Base-by-base conservation (phyloP, 2,113 vertebrate genomes). In the Grantiella picta region DNA sequence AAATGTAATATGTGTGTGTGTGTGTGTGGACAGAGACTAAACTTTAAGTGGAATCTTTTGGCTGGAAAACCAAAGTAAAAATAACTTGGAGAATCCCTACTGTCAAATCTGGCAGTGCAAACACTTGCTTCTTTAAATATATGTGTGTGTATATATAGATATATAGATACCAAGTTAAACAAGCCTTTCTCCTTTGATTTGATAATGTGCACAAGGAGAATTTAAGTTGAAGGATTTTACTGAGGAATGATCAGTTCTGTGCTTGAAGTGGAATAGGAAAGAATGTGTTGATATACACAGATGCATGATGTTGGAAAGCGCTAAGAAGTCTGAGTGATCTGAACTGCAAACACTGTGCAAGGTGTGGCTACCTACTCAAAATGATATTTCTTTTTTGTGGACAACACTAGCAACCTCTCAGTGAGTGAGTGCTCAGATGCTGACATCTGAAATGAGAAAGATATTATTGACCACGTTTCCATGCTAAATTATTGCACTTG, bases 181-280 rank as follows among this genome's bases (percentile, higher is more conserved):
- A 73, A 91, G 13, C 2, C 84, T 86, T 88, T 68, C 40, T 70
- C 47, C 49, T 80, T 94, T 76, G 63, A 69, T 91, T 81, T 83
- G 42, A 54, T 83, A 78, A 95, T 56, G n/a, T 72, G 90, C 45
- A 79, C 56, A 63, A 61, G 42, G 7, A 71, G 31, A 78, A 93
- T 38, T 56, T 66, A 63, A 63, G 24, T 38, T 72, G 40, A 89
- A 83, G 75, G 35, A 72, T 82, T 88, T 86, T 84, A 72, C 66
- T 75, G 47, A 35, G 50, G 27, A 63, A 76, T 71, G 70, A 94
- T 65, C 53, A 76, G 28, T 35, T 60, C 60, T 50, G 14, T 75
- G 40, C 35, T 73, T 72, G 57, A 90, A 90, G 60, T 56, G 35
- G 60, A 80, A 69, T 79, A 72, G 86, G 82, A 94, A 96, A 96